Conservation (phyloP, 2,797 vertebrate genomes). For the Lycodopsis pacificus region DNA sequence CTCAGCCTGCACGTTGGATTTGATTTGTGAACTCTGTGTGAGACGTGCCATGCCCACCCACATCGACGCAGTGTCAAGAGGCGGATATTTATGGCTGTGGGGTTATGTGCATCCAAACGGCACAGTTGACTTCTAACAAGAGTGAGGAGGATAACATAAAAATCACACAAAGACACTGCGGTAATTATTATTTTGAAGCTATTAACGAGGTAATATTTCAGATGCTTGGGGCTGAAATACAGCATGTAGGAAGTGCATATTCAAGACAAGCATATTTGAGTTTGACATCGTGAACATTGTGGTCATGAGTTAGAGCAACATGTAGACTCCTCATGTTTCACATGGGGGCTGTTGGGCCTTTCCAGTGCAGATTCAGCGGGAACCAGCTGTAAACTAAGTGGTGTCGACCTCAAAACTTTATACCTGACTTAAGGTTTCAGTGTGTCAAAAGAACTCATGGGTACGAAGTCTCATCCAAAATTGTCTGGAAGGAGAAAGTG, state of each 20-base stretch:
- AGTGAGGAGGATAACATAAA: conserved; percentile 4
- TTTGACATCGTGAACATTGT: conserved; percentile 68
- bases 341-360: conserved; percentile 43
- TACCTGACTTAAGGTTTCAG: neutral
- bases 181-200: neutral
- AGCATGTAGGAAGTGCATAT: conserved; percentile 20
- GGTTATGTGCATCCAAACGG: conserved; percentile 46
- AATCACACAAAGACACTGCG: neutral
- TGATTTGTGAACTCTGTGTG: conserved; percentile 73
- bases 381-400: conserved; percentile 60
- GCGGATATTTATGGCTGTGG: conserved; percentile 72
- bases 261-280: conserved; percentile 45
- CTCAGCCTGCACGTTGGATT: conserved; percentile 46
- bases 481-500: neutral
- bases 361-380: conserved; percentile 62
- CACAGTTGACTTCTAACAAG: conserved; percentile 54
- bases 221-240: neutral
- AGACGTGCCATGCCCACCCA: conserved; percentile 74
- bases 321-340: conserved; percentile 73
- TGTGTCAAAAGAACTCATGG: neutral
- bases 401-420: conserved; percentile 49
- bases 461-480: neutral
- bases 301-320: conserved; percentile 63
- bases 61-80: conserved; percentile 66
- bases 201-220: neutral